Conservation (phyloP, 1,140 invertebrate genomes). For the Drosophila equinoxialis region DNA sequence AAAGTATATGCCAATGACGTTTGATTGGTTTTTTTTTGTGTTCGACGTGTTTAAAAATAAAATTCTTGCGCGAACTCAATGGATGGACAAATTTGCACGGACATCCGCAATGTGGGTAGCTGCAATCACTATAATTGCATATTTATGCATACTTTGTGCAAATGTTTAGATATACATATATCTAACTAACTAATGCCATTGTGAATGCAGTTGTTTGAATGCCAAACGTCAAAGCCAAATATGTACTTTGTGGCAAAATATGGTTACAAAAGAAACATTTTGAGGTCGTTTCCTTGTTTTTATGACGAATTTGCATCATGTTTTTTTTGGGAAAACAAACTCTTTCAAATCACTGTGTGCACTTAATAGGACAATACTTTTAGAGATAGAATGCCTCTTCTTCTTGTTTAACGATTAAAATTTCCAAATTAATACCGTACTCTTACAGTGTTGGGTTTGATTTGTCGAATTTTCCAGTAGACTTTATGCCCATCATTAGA, state of each 20-base stretch:
- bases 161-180: too few relatives aligned
- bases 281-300: neutral
- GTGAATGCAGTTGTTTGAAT: neutral
- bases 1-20: slow-evolving; percentile 49
- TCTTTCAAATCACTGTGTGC: too few relatives aligned
- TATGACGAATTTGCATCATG: too few relatives aligned
- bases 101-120: neutral
- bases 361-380: too few relatives aligned
- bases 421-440: neutral
- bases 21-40: slow-evolving; percentile 17
- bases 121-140: slow-evolving; percentile 39
- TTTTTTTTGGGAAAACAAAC: too few relatives aligned
- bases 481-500: slow-evolving; percentile 45
- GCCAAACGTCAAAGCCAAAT: slow-evolving; percentile 8
- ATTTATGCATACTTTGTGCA: neutral
- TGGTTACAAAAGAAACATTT: slow-evolving; percentile 1
- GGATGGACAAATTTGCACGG: neutral
- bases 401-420: neutral
- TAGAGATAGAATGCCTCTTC: neutral
- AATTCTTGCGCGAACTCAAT: slow-evolving; percentile 26
- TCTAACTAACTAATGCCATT: too few relatives aligned
- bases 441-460: neutral
- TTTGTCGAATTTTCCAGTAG: neutral
- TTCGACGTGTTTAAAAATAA: slow-evolving; percentile 60
- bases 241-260: neutral